A percentile compares a stretch with the other conserved stretches of the same genome.
Evolutionary conservation across 1,140 invertebrate genomes (phyloP).

Genomic region (Capitella teleta): DNA sequence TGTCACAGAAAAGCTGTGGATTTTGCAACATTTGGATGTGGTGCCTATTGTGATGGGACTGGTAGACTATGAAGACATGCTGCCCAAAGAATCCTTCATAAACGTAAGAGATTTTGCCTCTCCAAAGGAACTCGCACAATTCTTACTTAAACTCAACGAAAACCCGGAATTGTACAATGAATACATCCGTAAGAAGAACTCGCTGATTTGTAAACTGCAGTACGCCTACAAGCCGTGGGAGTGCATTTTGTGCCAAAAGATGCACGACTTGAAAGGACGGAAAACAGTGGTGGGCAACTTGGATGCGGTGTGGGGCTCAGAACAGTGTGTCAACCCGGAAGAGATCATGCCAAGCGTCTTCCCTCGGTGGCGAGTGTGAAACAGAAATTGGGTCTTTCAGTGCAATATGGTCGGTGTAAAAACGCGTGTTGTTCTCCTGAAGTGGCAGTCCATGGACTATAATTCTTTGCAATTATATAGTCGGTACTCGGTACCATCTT

Average conservation of each 20-base stretch:
- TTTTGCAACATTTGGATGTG: constrained; percentile 22
- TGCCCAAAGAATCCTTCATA: constrained; percentile 40
- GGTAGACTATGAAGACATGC: constrained; percentile 27
- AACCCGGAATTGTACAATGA: constrained; percentile 25
- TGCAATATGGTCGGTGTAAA: too few species aligned
- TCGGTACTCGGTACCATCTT: too few species aligned
- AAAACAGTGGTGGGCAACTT: constrained; percentile 2
- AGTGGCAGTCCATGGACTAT: too few species aligned
- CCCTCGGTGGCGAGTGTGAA: too few species aligned
- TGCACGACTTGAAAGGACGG: constrained; percentile 2
- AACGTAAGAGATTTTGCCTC: constrained; percentile 23
- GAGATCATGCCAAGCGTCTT: too few species aligned
- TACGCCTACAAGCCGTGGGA: not conserved
- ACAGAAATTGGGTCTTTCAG: too few species aligned
- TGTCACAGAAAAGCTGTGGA: constrained; percentile 45
- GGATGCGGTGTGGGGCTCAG: not conserved
- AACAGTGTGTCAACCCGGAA: too few species aligned
- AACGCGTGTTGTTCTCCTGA: too few species aligned
- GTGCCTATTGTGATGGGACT: constrained; percentile 44
- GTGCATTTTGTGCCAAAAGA: not conserved
- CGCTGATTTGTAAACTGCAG: constrained; percentile 21
- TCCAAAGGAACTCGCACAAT: constrained; percentile 23
- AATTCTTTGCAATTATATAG: too few species aligned
- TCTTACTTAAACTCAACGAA: constrained; percentile 16
- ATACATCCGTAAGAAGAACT: constrained; percentile 57